Evolutionary conservation across 2,113 vertebrate genomes (phyloP).

Genomic region (Scatophagus argus): DNA sequence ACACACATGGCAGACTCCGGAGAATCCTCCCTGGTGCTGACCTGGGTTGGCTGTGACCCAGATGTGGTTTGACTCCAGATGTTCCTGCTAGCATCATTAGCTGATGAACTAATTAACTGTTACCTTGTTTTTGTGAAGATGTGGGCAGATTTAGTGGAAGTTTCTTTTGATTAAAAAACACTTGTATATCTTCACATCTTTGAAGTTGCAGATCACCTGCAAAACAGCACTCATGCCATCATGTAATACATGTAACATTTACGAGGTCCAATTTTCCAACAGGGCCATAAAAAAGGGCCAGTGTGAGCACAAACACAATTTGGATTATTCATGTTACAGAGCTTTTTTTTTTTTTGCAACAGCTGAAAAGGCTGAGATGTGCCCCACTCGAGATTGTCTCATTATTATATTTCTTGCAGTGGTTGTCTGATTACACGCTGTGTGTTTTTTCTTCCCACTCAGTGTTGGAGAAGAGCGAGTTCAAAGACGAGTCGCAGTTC

Average conservation of each 20-base stretch:
- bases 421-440: slow-evolving; percentile 12
- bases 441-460: slow-evolving; percentile 14
- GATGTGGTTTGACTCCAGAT: slow-evolving; percentile 72
- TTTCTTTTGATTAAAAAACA: slow-evolving; percentile 24
- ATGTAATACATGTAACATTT: slow-evolving; percentile 8
- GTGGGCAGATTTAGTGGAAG: slow-evolving; percentile 16
- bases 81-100: slow-evolving; percentile 51
- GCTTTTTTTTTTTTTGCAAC: not conserved
- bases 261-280: not conserved
- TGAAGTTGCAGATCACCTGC: slow-evolving; percentile 14
- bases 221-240: not conserved
- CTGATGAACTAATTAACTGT: slow-evolving; percentile 64
- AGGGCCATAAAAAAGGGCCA: not conserved
- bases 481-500: slow-evolving; percentile 97
- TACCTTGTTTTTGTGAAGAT: slow-evolving; percentile 52
- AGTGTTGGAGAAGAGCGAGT: slow-evolving; percentile 99
- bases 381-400: not conserved
- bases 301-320: not conserved
- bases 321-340: too few relatives aligned
- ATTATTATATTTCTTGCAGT: not conserved
- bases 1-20: slow-evolving; percentile 48
- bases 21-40: slow-evolving; percentile 14
- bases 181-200: not conserved
- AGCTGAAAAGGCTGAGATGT: not conserved
- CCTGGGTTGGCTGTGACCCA: slow-evolving; percentile 41